Conservation (phyloP, 1,140 invertebrate species). For the Euwallacea fornicatus region DNA sequence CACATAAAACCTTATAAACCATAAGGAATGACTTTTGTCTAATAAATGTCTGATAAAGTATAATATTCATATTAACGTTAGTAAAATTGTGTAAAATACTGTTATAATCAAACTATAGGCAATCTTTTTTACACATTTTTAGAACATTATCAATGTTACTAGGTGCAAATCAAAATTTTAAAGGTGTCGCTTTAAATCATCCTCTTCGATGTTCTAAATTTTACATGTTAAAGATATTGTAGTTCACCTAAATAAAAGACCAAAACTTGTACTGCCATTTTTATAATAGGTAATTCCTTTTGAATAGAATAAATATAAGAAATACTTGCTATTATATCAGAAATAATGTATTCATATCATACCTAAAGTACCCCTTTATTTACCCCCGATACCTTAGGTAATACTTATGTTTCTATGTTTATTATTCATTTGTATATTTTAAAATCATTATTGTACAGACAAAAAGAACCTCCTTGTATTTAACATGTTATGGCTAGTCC, state of each 20-base stretch:
- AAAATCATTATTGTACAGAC: slow-evolving; percentile 49
- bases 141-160: slow-evolving; percentile 37
- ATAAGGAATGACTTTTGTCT: slow-evolving; percentile 2
- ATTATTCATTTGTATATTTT: slow-evolving; percentile 34
- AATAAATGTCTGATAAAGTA: not conserved
- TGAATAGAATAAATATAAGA: slow-evolving; percentile 25
- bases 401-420: slow-evolving; percentile 33
- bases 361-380: slow-evolving; percentile 30
- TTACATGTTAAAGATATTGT: slow-evolving; percentile 27
- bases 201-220: slow-evolving; percentile 32
- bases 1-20: not conserved
- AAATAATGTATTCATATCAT: slow-evolving; percentile 47
- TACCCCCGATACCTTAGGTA: slow-evolving; percentile 28
- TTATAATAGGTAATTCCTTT: slow-evolving; percentile 42
- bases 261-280: slow-evolving; percentile 49
- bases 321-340: slow-evolving; percentile 42
- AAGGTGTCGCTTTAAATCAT: slow-evolving; percentile 17
- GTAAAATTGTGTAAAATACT: slow-evolving; percentile 13
- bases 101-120: slow-evolving; percentile 29
- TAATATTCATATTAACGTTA: not conserved
- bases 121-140: slow-evolving; percentile 32
- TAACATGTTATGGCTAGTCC: slow-evolving; percentile 50
- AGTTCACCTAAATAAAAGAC: slow-evolving; percentile 37
- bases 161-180: slow-evolving; percentile 37
- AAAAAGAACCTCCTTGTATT: slow-evolving; percentile 42